Evolutionary conservation across 1,140 invertebrate species (phyloP), one percentile per base, ranked within the genome.

Genomic region (Amyelois transitella): DNA sequence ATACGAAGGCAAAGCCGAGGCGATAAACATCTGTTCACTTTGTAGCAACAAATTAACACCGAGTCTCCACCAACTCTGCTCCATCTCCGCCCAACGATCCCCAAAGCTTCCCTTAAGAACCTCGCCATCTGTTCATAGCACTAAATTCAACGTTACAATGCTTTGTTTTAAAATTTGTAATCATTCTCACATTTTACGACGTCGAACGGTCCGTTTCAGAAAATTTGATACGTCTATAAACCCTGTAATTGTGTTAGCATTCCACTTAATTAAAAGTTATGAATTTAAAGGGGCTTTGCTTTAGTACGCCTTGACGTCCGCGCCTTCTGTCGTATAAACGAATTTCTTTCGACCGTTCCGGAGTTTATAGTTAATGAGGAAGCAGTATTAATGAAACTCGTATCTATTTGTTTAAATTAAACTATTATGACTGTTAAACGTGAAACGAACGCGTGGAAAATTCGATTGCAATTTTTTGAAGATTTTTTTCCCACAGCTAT

Each of bases 181-280:
- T 86, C 72, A 83, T 83, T 86, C 80, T 74, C 72, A 81, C 81
- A 86, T 78, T 86, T 86, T 84, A 86, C 73, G 81, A 83, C 69
- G 63, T 60, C 65, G 72, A 75, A 81, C 66, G 74, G 81, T 79
- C 81, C 83, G 74, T 81, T 81, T 78, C 69, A 66, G 77, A 77
- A 77, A 81, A 83, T 86, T 84, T 84, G 81, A 86, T 84, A 84
- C 75, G 72, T 75, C 80, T 71, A 80, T 86, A 83, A 86, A 84
- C 56, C 69, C 74, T 77, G 73, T 84, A 80, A 84, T 84, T 81
- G 78, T 77, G 73, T 76, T 74, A 78, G 72, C 76, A 75, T 79
- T 83, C 69, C 69, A 76, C 62, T 85, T 85, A 83, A 86, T 86
- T 84, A 86, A 86, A 86, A 86, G 74, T 86, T 83, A 86, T 86